Conservation (phyloP, 2,797 vertebrate genomes). For the Nothura maculosa region DNA sequence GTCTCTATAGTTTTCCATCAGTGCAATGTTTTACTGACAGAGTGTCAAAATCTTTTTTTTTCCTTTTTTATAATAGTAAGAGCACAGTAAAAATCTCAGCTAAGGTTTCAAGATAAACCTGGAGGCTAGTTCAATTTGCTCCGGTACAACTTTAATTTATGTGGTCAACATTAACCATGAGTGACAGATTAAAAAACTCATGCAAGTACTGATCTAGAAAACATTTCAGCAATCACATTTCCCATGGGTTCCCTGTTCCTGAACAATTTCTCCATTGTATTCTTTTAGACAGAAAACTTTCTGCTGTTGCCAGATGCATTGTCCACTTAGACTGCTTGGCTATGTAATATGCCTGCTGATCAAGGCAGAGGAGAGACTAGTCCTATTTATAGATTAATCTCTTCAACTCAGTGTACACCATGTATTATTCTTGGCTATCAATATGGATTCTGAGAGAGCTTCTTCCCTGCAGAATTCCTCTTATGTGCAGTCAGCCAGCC, state of each 20-base stretch:
- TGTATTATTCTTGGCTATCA: constrained; percentile 23
- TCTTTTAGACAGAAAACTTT: not conserved
- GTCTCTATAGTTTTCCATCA: not conserved
- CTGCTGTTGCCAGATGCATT: not conserved
- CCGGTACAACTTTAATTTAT: not conserved
- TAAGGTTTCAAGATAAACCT: not conserved
- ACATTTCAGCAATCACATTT: not conserved
- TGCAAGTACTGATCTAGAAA: not conserved
- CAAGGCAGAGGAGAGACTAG: not conserved
- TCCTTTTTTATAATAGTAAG: not conserved
- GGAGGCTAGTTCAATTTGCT: not conserved
- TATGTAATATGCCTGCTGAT: not conserved
- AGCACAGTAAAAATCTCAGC: not conserved
- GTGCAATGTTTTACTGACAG: not conserved
- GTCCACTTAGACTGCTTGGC: not conserved
- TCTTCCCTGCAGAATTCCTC: not conserved
- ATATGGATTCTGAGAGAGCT: not conserved
- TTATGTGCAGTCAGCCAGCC: constrained; percentile 6
- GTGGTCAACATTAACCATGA: not conserved
- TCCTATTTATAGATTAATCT: constrained; percentile 25
- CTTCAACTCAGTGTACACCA: not conserved
- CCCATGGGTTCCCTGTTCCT: not conserved
- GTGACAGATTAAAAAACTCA: not conserved
- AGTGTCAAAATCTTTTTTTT: not conserved
- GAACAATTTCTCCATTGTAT: not conserved